These are phyloP conservation scores for Philereme vetulata DNA, from an alignment of 2,888 invertebrate species.

Conservation along the genomic window DNA sequence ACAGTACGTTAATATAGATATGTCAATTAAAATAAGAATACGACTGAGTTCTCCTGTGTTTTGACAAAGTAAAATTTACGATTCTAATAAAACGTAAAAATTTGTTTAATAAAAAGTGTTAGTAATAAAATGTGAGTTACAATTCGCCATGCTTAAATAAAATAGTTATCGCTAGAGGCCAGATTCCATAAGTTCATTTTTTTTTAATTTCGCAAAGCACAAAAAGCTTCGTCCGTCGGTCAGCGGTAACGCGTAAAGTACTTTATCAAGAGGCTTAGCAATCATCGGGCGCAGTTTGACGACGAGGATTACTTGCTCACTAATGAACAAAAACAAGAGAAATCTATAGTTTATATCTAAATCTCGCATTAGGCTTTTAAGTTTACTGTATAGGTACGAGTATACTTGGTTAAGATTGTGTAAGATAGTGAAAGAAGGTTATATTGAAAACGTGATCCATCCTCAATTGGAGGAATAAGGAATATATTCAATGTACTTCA, in stretches of 20 bases:
- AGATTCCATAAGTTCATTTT: constrained; percentile 6
- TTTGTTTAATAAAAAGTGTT: constrained; percentile 1
- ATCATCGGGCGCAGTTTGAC: background rate
- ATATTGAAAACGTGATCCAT: constrained; percentile 14
- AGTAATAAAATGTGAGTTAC: constrained; percentile 1
- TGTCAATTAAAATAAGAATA: constrained; percentile 30
- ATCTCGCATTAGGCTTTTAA: background rate
- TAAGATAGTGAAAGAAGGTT: background rate
- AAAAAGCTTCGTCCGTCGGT: constrained; percentile 3
- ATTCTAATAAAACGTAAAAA: constrained; percentile 23
- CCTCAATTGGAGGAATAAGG: constrained; percentile 16
- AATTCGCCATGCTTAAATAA: constrained; percentile 17
- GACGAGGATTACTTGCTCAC: background rate
- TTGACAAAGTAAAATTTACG: constrained; percentile 35
- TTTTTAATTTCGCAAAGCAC: constrained; percentile 14
- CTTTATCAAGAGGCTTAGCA: background rate
- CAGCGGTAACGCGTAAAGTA: background rate
- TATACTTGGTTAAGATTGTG: background rate
- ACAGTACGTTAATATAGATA: constrained; percentile 27
- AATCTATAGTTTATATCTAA: background rate
- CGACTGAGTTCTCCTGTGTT: constrained; percentile 38
- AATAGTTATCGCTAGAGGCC: constrained; percentile 11
- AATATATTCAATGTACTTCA: constrained; percentile 1
- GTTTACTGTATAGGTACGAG: too few relatives aligned
- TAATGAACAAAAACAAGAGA: background rate